Evolutionary conservation across 1,140 invertebrate genomes (phyloP).

Genomic region (Marisa cornuarietis): DNA sequence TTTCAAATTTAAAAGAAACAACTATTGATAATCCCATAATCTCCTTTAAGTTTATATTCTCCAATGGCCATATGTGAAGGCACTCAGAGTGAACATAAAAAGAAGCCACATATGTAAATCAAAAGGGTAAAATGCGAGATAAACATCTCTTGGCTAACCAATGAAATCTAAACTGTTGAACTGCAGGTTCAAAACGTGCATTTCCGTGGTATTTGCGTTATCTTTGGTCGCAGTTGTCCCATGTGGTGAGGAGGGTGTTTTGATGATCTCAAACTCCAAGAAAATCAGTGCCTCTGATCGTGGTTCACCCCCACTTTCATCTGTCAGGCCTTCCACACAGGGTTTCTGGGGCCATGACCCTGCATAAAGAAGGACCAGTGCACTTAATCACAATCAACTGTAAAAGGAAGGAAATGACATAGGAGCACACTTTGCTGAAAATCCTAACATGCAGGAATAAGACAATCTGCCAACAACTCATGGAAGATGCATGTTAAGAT

Average conservation of each 20-base stretch:
- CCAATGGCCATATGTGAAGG: no score
- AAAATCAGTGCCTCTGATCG: conserved; percentile 79
- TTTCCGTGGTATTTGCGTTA: conserved; percentile 68
- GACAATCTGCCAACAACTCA: no score
- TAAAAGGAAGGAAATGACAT: no score
- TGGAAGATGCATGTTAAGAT: no score
- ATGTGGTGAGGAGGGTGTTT: conserved; percentile 62
- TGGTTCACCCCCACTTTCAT: not conserved
- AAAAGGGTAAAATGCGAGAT: not conserved
- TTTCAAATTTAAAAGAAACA: not conserved
- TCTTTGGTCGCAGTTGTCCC: conserved; percentile 44
- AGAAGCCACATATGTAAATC: not conserved
- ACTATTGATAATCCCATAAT: not conserved
- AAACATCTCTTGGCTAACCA: conserved; percentile 68
- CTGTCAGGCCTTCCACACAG: conserved; percentile 2
- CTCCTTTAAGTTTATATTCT: not conserved
- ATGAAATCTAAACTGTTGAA: conserved; percentile 96
- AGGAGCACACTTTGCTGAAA: no score
- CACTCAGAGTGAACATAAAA: no score
- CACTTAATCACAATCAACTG: no score
- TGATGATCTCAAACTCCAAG: conserved; percentile 81
- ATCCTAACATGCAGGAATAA: no score
- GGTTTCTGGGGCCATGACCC: not conserved
- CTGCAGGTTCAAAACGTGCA: conserved; percentile 84
- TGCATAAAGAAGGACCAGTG: not conserved